These are phyloP conservation scores for Zapornia atra DNA, from an alignment of 2,113 vertebrate genomes.

Conservation along the genomic window DNA sequence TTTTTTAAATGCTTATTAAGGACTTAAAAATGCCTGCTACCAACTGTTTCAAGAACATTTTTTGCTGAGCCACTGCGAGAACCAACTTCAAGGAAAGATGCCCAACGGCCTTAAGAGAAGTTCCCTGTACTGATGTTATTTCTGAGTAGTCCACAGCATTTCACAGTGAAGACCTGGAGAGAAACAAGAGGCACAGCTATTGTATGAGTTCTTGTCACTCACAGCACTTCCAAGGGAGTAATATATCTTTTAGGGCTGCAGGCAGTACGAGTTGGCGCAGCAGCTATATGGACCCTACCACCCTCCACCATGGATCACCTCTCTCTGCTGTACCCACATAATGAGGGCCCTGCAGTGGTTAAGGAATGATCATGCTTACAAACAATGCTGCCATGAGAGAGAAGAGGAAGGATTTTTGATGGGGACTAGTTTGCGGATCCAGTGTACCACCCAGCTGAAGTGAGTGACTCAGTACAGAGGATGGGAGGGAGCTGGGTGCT, in stretches of 20 bases:
- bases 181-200: background rate
- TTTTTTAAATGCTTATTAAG: background rate
- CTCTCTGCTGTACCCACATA: background rate
- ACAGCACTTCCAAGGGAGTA: background rate
- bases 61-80: background rate
- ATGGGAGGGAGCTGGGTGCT: background rate
- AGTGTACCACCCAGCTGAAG: background rate
- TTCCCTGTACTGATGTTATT: background rate
- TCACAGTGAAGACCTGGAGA: background rate
- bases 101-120: background rate
- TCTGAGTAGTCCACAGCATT: background rate
- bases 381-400: background rate
- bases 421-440: background rate
- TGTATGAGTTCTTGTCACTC: background rate
- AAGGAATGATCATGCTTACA: background rate
- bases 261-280: background rate
- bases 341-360: background rate
- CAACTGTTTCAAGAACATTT: background rate
- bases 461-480: background rate
- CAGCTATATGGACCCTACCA: background rate
- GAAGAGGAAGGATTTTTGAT: background rate
- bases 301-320: background rate
- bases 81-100: background rate
- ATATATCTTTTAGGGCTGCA: background rate
- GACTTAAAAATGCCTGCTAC: background rate